Evolutionary conservation across 2,113 vertebrate species (phyloP), one percentile per base, ranked within the genome.

Genomic region (Semnornis frantzii): DNA sequence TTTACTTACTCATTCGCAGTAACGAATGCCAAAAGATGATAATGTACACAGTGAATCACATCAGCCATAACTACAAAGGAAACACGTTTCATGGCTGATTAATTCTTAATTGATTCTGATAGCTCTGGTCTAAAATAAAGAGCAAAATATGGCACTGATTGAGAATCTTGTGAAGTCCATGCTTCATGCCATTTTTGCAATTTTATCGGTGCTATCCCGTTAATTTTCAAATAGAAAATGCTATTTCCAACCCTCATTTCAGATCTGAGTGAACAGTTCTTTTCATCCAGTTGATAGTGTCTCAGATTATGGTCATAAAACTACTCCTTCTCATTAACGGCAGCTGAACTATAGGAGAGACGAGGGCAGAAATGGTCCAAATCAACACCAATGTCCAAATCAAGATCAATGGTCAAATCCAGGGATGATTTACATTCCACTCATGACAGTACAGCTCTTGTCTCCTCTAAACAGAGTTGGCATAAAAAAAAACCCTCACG

Each of bases 51-150:
- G 20, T 65, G 65, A 75, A 72, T 84, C 39, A 33, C 34, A 55
- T 72, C 37, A 73, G 24, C n/a, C 19, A 3, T 59, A 70, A 52
- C 59, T 89, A 28, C 34, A 78, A 92, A 82, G 27, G 30, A 90
- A 90, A 64, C 4, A 10, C 63, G 71, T 72, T 89, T 63, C 16
- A 8, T 52, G n/a, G 24, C 1, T 87, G 68, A 37, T 87, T 91
- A 93, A 89, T 63, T 84, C 55, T 82, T 80, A 92, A 72, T 81
- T 81, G 39, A 71, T 84, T 92, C 37, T 90, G 54, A 73, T 74
- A 64, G 50, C 33, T 82, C 50, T 73, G 28, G 30, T 25, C 34
- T 69, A 66, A 95, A 90, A 85, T 2, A 72, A 14, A 69, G 27
- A 94, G 46, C 12, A 57, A 89, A 91, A 82, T 50, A 69, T 18